Conservation (phyloP, 2,888 invertebrate species). For the Labia minor region DNA sequence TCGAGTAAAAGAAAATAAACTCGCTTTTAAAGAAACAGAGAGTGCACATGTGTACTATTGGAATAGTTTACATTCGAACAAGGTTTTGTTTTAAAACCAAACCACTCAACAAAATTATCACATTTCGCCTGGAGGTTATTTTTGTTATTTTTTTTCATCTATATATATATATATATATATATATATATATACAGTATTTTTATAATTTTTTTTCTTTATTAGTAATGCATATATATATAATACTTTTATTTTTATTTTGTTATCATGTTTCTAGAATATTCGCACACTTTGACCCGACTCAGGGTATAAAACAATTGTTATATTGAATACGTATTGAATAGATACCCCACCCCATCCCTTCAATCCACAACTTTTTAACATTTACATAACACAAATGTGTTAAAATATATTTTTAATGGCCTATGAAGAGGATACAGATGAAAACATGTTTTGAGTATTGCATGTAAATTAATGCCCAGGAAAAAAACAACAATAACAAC, state of each 20-base stretch:
- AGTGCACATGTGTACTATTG: too few relatives aligned
- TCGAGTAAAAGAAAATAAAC: too few relatives aligned
- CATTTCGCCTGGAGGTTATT: constrained; percentile 4
- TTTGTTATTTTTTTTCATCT: background rate
- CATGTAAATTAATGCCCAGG: background rate
- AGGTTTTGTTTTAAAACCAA: constrained; percentile 8
- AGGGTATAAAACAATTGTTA: background rate
- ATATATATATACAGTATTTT: background rate
- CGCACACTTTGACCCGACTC: background rate
- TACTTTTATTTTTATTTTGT: background rate
- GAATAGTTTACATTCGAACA: background rate
- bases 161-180: too few relatives aligned
- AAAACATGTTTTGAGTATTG: background rate
- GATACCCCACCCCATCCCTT: background rate
- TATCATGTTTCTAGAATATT: background rate
- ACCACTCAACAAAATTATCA: constrained; percentile 7
- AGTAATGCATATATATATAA: background rate
- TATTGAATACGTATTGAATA: background rate
- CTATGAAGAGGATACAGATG: background rate
- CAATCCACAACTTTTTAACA: background rate
- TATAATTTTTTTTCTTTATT: too few relatives aligned
- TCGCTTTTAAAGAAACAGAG: too few relatives aligned
- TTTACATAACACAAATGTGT: background rate
- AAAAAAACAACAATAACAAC: background rate
- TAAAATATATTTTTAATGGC: background rate